Base-by-base conservation (phyloP, 2,797 vertebrate genomes). In the Pseudomugil tenellus region DNA sequence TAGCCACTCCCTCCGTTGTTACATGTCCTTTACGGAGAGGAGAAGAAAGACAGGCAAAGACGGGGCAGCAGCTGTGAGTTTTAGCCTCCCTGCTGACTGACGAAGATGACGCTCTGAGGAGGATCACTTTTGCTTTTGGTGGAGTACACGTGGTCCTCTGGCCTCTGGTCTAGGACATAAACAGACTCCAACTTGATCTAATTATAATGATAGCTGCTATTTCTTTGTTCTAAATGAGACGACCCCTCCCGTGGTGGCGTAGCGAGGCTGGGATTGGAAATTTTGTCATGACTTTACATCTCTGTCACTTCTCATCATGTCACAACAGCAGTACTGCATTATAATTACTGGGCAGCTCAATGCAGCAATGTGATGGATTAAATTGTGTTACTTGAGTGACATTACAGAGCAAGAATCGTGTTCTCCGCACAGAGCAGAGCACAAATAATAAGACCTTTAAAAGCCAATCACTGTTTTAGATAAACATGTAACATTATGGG, bases 41-140 rank as follows among this genome's bases (percentile, higher is more conserved):
- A 73, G 69, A 80, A 64, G 76, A 73, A 64, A 76, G 66, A 74
- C 59, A 63, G 43, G 58, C 49, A 48, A 43, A 67, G 71, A 72
- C 73, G 49, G 77, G 81, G 87, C 23, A 89, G 87, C 84, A 91
- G 91, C 91, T 91, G 90, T 63, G 89, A 77, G 76, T 81, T 84
- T 89, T 79, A 81, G 85, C 59, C 75, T 87, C 79, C 85, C 71
- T n/a, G 77, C 84, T 87, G 85, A 91, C 83, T 82, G 82, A 85
- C 64, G 76, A 74, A 81, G 79, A 86, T 57, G 64, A 72, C 32
- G 81, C 84, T 84, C 77, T 56, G 23, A 84, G 85, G 79, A 83
- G 81, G 86, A 80, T 90, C 87, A 70, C 54, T 86, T 87, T 81
- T 84, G 87, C n/a, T 84, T 76, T 72, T 63, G 72, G 69, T 54